phyloP scores from a whole-genome alignment of 2,888 invertebrate genomes.

The Mesodorylaimus sp. region DNA sequence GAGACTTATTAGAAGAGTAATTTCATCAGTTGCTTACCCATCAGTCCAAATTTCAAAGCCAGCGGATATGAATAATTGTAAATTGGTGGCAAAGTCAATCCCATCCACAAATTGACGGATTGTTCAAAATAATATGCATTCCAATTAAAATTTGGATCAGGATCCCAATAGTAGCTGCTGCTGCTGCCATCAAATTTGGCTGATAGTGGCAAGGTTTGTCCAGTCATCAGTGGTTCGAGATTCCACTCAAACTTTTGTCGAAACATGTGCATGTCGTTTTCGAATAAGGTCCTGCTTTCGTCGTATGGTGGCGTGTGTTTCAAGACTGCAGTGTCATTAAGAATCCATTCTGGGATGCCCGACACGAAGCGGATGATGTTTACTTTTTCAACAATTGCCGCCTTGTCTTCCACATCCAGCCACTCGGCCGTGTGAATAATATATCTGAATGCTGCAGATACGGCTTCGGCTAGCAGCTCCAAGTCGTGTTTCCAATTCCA shows the following conservation, averaged over 20 bases:
- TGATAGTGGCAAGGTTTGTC: too few species aligned
- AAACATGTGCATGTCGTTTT: not conserved
- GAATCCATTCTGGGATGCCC: not conserved
- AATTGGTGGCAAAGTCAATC: not conserved
- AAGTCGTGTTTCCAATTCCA: not conserved
- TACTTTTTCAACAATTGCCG: not conserved
- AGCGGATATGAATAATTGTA: not conserved
- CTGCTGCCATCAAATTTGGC: too few species aligned
- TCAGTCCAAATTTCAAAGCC: not conserved
- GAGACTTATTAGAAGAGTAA: too few species aligned
- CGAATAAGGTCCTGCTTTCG: not conserved
- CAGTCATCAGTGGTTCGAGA: not conserved
- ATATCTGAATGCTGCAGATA: not conserved
- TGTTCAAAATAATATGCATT: not conserved
- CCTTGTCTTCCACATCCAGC: conserved; percentile 2
- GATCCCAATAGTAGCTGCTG: not conserved
- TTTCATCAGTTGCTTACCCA: not conserved
- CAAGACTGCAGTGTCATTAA: not conserved
- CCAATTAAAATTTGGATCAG: not conserved
- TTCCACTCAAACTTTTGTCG: not conserved
- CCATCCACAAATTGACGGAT: not conserved
- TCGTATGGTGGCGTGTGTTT: not conserved
- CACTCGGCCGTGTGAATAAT: too few species aligned
- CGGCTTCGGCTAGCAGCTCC: conserved; percentile 1
- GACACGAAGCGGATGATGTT: not conserved